These are phyloP conservation scores for Norana najaformis DNA, from an alignment of 2,888 invertebrate genomes.

Conservation along the genomic window DNA sequence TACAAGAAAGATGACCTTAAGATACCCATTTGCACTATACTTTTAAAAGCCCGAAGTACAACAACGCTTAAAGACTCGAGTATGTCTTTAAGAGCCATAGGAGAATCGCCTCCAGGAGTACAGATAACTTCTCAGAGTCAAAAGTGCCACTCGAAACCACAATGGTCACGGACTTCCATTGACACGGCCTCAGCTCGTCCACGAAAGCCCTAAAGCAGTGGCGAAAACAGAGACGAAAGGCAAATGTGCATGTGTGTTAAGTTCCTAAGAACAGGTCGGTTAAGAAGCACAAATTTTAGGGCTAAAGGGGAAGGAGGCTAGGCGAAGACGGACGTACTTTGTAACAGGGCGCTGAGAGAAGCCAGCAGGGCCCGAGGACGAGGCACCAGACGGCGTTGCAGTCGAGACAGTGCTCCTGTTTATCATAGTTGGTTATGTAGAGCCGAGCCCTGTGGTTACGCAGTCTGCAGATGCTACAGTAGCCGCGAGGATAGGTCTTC, in stretches of 20 bases:
- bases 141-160: neutral
- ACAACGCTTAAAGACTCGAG: no score
- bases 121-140: neutral
- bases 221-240: neutral
- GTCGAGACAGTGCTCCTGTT: constrained; percentile 47
- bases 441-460: constrained; percentile 45
- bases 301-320: neutral
- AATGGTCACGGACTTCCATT: neutral
- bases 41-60: neutral
- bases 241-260: neutral
- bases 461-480: constrained; percentile 44
- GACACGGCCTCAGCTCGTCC: neutral
- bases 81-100: neutral
- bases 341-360: constrained; percentile 47
- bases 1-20: neutral
- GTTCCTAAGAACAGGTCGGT: neutral
- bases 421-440: constrained; percentile 48
- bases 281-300: neutral
- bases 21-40: neutral
- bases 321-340: constrained; percentile 39
- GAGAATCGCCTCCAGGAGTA: neutral
- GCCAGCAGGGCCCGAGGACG: constrained; percentile 46
- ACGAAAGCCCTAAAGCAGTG: neutral
- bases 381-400: constrained; percentile 47
- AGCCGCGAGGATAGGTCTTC: constrained; percentile 43